Conservation (phyloP, 2,888 invertebrate species). For the Argynnis bischoffii region DNA sequence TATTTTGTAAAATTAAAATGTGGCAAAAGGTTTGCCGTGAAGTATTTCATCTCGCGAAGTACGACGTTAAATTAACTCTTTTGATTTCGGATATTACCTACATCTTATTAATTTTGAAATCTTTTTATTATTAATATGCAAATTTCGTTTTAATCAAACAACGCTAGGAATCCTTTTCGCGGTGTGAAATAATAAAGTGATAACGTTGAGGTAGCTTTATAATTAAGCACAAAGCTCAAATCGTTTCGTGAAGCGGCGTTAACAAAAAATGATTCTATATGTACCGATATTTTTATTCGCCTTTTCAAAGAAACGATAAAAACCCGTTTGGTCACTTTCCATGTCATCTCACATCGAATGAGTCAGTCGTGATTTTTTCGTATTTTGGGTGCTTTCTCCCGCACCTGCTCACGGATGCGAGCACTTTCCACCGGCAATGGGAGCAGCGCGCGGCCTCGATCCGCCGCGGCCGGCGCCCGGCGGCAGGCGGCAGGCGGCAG, state of each 20-base stretch:
- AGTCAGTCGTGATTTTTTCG: slow-evolving; percentile 66
- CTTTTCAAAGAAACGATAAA: slow-evolving; percentile 27
- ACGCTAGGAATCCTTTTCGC: background rate
- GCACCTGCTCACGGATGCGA: slow-evolving; percentile 79
- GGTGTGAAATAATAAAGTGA: background rate
- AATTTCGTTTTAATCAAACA: background rate
- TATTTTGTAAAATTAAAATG: slow-evolving; percentile 5
- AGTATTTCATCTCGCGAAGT: slow-evolving; percentile 8
- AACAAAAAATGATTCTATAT: background rate
- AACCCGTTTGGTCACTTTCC: slow-evolving; percentile 77
- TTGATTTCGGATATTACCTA: background rate
- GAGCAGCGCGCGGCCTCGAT: slow-evolving; percentile 79
- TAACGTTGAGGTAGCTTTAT: background rate
- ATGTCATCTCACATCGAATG: slow-evolving; percentile 54
- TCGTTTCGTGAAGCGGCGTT: background rate
- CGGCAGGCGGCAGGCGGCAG: too few species aligned
- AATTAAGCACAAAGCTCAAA: background rate
- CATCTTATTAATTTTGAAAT: background rate
- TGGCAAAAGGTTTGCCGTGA: background rate
- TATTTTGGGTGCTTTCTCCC: slow-evolving; percentile 77
- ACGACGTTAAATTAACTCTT: slow-evolving; percentile 10
- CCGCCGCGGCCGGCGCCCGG: slow-evolving; percentile 51
- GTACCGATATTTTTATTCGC: slow-evolving; percentile 22
- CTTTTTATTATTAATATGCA: background rate
- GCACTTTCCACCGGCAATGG: slow-evolving; percentile 79